Percentiles rank a stretch among this genome's conserved stretches.
phyloP scores from a whole-genome alignment of 2,888 invertebrate species.

The Erebia palarica region DNA sequence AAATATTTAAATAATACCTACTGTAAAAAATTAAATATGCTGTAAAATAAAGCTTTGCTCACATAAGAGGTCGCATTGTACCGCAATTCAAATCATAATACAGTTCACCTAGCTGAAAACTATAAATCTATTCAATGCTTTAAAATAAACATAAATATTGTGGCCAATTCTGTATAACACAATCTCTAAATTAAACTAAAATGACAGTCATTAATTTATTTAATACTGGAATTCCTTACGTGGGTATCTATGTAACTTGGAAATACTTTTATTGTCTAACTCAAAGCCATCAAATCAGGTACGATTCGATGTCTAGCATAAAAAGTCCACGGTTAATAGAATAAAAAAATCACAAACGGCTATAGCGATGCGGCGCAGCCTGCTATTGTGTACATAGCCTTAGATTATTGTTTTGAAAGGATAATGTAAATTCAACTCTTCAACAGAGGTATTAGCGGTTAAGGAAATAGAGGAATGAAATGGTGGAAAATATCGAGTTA shows the following conservation, averaged over 20 bases:
- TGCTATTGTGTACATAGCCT: conserved; percentile 12
- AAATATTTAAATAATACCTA: conserved; percentile 10
- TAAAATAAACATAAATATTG: too few relatives aligned
- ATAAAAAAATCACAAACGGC: not conserved
- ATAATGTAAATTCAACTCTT: conserved; percentile 11
- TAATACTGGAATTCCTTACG: not conserved
- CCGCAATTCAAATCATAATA: not conserved
- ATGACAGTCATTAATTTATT: not conserved
- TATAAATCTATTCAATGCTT: too few relatives aligned
- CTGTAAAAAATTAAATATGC: conserved; percentile 48
- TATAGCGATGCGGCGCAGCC: not conserved
- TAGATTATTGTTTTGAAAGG: conserved; percentile 45
- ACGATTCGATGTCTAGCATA: not conserved
- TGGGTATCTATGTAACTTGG: not conserved
- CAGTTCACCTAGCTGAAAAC: not conserved
- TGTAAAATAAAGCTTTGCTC: not conserved
- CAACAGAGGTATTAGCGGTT: conserved; percentile 29
- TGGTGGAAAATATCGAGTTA: conserved; percentile 57
- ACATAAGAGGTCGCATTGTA: conserved; percentile 8
- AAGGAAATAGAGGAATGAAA: conserved; percentile 35
- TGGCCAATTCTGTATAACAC: too few relatives aligned
- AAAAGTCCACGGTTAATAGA: not conserved
- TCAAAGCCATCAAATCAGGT: too few relatives aligned
- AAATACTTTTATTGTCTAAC: too few relatives aligned
- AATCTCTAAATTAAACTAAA: too few relatives aligned